Evolutionary conservation across 2,888 invertebrate species (phyloP), one percentile per base, ranked within the genome.

Genomic region (Pseudococcus viburni): DNA sequence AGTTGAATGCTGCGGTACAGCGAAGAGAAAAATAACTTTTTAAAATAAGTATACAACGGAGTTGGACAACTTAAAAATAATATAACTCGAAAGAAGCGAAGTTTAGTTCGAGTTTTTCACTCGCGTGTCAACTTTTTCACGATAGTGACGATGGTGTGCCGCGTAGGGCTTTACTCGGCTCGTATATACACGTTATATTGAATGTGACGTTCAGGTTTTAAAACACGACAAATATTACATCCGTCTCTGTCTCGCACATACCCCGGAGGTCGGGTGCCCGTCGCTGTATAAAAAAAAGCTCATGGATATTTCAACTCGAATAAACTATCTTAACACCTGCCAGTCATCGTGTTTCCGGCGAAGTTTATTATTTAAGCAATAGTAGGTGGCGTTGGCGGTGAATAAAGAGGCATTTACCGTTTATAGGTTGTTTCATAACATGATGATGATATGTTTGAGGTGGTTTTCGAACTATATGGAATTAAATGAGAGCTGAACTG

Each of bases 41-140:
- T 46, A 8, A 42, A 80, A 80, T 80, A 80, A 80, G 80, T 80
- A 80, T 33, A 33, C 80, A 80, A 80, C 80, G 46, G 42, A 80
- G 46, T 80, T 80, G 80, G 80, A 42, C 80, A 80, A 80, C 80
- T 80, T 80, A 80, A 46, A 80, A 80, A 80, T 80, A 80, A 80
- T 80, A 80, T 80, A 80, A 80, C n/a, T 80, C 46, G 80, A 39
- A 33, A 73, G 46, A 80, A 80, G 80, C 26, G 26, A 80, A 80
- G 26, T 80, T 80, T n/a, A 11, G 73, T 7, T 42, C n/a, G 15
- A 42, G 80, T 80, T 80, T 73, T 80, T 42, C 80, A 42, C 80
- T 42, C 39, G 80, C n/a, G 80, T 80, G 80, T 80, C 46, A 80
- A 80, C 80, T 80, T 80, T 42, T 42, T 8, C 59, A 5, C 39